Base-by-base conservation (phyloP, 2,888 invertebrate species). In the Chrysolina oricalcia region DNA sequence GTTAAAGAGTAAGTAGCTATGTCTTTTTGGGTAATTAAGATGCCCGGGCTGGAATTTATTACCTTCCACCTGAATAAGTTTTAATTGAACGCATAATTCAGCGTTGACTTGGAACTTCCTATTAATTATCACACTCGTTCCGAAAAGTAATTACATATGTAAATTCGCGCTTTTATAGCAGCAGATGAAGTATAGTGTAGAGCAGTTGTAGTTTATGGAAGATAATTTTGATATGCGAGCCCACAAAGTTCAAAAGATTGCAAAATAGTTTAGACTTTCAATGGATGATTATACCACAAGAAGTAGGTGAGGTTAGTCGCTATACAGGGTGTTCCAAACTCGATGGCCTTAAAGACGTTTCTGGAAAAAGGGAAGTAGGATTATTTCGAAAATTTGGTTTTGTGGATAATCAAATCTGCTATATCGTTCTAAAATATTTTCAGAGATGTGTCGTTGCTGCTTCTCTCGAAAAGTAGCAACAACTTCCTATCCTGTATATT, bases 21-120 rank as follows among this genome's bases (percentile, higher is more conserved):
- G 71, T 68, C 71, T 70, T 56, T 63, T 40, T 56, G 64, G 56
- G 70, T 76, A 76, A 76, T 76, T 74, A 74, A 73, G 73, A 70
- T 71, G 76, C 73, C 76, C 68, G 50, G 66, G 46, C 68, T 23
- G 48, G 68, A 72, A 76, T 71, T 59, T 76, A 73, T 76, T 73
- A 59, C 76, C 46, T 64, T 63, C 53, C 62, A 35, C 41, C 63
- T 43, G 64, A 73, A 76, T 73, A 73, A 73, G 66, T 73, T 76
- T 71, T 67, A 73, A 73, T 70, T 71, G 71, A 70, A 48, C 64
- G 65, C 70, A 48, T 76, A 73, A 41, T 71, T 64, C 53, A 64
- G 53, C 53, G 53, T 21, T 3, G 53, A 50, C 53, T 53, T 67
- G 50, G 19, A 48, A 50, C 50, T 67, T 35, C 5, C 67, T 68